These are phyloP conservation scores for Sinella curviseta DNA, from an alignment of 1,140 invertebrate species.

Conservation along the genomic window DNA sequence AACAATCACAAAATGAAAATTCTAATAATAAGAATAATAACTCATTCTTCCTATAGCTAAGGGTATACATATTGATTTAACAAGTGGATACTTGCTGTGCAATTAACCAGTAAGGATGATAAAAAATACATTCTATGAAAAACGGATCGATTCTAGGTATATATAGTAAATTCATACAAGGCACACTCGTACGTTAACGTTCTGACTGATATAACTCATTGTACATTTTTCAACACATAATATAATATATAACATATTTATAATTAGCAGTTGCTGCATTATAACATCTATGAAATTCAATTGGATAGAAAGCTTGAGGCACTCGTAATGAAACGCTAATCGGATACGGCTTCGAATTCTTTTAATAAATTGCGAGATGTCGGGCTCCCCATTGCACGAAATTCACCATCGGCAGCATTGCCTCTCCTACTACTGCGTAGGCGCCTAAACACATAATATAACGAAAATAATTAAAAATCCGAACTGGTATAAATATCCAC, in stretches of 20 bases:
- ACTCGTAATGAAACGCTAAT: slow-evolving; percentile 25
- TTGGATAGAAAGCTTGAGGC: background rate
- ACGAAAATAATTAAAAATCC: slow-evolving; percentile 15
- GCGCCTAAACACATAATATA: background rate
- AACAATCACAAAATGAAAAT: no score
- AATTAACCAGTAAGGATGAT: background rate
- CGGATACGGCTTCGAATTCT: slow-evolving; percentile 48
- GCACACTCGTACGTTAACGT: background rate
- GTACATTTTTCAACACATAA: background rate
- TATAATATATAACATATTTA: background rate
- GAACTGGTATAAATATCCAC: background rate
- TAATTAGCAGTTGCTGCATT: background rate
- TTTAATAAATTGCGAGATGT: slow-evolving; percentile 47
- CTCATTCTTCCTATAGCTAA: no score
- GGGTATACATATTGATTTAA: no score
- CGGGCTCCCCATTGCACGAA: slow-evolving; percentile 31
- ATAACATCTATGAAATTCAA: no score
- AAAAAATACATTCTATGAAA: background rate
- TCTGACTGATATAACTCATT: background rate
- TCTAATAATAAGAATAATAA: no score
- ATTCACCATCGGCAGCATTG: background rate
- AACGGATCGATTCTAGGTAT: background rate
- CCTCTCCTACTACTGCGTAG: slow-evolving; percentile 4
- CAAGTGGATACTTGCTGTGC: background rate
- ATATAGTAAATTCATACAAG: slow-evolving; percentile 8